Base-by-base conservation (phyloP, 2,888 invertebrate genomes). In the Eugnorisma glareosa region DNA sequence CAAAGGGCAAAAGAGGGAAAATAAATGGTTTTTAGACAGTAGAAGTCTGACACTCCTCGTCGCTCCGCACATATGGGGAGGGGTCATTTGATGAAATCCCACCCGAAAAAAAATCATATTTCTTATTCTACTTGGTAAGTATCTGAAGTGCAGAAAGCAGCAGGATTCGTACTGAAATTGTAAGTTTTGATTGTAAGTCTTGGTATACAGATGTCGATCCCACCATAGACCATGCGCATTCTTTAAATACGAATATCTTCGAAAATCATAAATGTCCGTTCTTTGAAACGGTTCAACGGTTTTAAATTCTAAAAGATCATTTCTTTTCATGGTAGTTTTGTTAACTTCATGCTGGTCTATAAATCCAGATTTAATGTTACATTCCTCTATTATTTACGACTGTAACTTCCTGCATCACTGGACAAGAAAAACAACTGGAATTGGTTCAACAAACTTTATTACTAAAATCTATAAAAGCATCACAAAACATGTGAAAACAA, bases 401-500 rank as follows among this genome's bases (percentile, higher is more conserved):
- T 31, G 1, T 11, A 35, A 63, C 77, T 76, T 77, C 81, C 76
- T 73, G 76, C 51, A 73, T 67, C 35, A 35, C 21, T 67, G 61
- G 35, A 37, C 59, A 70, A 69, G 79, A 84, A 76, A 80, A 73
- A 69, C 40, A 43, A 67, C 21, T 70, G 67, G 35, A 64, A 54
- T 67, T 21, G 21, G 40, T 66, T 85, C 77, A 84, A 77, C 74
- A 83, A 86, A 85, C 79, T 82, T 77, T 78, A 85, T 86, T 85
- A 89, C 85, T 86, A 77, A 88, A 89, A 82, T 77, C 63, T 54
- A 5, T 15, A 74, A 51, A 35, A 45, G 79, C 79, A 88, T 86
- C 75, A 66, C 48, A 59, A 75, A 84, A 85, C 79, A 84, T 84
- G 79, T 82, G 66, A 69, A 78, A 64, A 67, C n/a, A 76, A 66